Base-by-base conservation (phyloP, 30 jellyfish, hydroid and myxozoan genomes). In the Turritopsis rubra region DNA sequence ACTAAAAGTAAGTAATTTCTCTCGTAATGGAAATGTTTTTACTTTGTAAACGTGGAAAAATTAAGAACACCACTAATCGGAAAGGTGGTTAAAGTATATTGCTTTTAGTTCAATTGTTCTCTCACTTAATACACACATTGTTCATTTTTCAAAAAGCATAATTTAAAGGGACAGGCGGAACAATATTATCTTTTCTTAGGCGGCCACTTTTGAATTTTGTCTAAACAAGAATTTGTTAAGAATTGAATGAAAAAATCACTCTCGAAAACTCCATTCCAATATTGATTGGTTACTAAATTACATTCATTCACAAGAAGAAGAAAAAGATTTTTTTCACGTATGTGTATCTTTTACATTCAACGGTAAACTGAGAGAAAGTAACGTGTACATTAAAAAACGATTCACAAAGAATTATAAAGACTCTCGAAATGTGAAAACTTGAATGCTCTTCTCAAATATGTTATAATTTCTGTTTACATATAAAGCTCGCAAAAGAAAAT, bases 361-460 rank as follows among this genome's bases (percentile, higher is more conserved):
- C 60, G 60, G 60, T 68, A 27, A n/a, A 27, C 77, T 23, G 31
- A 68, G 77, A 68, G 30, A 68, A 23, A 27, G 30, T 68, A 68
- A 27, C 77, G 30, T 68, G 77, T 68, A 68, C 77, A 1, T 68
- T 68, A n/a, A 23, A 68, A 68, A 68, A n/a, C 30, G 28, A 68
- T 68, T 68, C 30, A n/a, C 77, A 68, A 68, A n/a, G 30, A 0
- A 23, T 27, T 68, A 68, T 66, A 41, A 41, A 68, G 77, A 27
- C 8, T 68, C 77, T 68, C 77, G 77, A 23, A 27, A n/a, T 68
- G 30, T 68, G 77, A 23, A 68, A 68, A 68, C 77, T 68, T 41
- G 22, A 68, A 68, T n/a, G 77, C 77, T 27, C 8, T 27, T 23
- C 21, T 68, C 77, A 68, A 68, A 68, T 22, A 68, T 0, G 28